Conservation (phyloP, 1,140 invertebrate genomes). For the Drosophila bocki region DNA sequence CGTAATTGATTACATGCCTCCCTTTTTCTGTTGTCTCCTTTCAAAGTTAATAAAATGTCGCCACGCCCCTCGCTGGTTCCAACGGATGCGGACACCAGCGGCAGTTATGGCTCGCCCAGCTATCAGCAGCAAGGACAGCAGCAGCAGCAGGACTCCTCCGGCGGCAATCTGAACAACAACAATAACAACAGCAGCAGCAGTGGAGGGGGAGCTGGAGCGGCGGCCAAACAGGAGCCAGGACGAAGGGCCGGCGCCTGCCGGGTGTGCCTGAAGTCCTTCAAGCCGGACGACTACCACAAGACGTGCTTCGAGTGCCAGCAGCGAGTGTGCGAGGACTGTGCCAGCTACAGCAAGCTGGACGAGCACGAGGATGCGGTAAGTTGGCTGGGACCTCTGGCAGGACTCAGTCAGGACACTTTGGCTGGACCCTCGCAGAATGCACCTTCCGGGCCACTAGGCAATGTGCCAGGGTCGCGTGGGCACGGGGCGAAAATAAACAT, state of each 20-base stretch:
- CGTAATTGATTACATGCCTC: slow-evolving; percentile 42
- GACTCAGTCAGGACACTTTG: background rate
- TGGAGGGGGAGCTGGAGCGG: slow-evolving; percentile 47
- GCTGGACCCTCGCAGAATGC: slow-evolving; percentile 10
- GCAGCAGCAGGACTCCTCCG: slow-evolving; percentile 67
- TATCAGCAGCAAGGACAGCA: slow-evolving; percentile 79
- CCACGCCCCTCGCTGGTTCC: slow-evolving; percentile 87
- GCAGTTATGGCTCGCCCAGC: slow-evolving; percentile 68
- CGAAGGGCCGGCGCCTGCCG: slow-evolving; percentile 91
- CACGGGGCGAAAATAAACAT: slow-evolving; percentile 58
- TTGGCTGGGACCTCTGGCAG: slow-evolving; percentile 22
- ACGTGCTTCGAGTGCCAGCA: slow-evolving; percentile 95
- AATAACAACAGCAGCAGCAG: slow-evolving; percentile 60
- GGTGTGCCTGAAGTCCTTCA: slow-evolving; percentile 94
- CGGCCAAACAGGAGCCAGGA: slow-evolving; percentile 89
- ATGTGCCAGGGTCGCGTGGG: slow-evolving; percentile 40
- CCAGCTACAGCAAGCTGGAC: slow-evolving; percentile 93
- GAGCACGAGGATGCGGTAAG: slow-evolving; percentile 92
- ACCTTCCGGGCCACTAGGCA: slow-evolving; percentile 70
- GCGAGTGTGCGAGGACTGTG: slow-evolving; percentile 96
- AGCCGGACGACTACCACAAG: slow-evolving; percentile 93
- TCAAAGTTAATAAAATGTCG: slow-evolving; percentile 89
- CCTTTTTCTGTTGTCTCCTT: slow-evolving; percentile 53
- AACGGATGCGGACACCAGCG: slow-evolving; percentile 76
- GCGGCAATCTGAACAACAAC: slow-evolving; percentile 82